phyloP scores from a whole-genome alignment of 2,888 invertebrate genomes.

The Serrognathus titanus region DNA sequence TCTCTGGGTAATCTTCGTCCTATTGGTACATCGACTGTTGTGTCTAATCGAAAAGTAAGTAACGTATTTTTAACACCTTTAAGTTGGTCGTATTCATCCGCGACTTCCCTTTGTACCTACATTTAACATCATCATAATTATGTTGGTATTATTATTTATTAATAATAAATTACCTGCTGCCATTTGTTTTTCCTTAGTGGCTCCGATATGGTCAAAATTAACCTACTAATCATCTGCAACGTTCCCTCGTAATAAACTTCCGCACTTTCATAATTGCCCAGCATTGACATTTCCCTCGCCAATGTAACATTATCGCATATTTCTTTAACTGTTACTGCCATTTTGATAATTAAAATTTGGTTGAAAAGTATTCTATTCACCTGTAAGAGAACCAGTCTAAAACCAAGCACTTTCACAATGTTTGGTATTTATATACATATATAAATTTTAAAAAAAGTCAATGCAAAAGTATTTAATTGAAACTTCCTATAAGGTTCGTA shows the following conservation, averaged over 20 bases:
- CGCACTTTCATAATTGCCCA: conserved; percentile 94
- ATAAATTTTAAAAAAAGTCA: too few relatives aligned
- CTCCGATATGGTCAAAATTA: conserved; percentile 76
- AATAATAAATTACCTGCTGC: conserved; percentile 67
- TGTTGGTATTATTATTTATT: background rate
- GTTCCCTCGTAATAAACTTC: conserved; percentile 91
- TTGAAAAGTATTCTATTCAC: background rate
- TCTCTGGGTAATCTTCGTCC: conserved; percentile 51
- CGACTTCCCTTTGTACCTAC: conserved; percentile 85
- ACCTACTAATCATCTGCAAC: conserved; percentile 84
- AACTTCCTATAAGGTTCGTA: too few relatives aligned
- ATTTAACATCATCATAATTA: conserved; percentile 4
- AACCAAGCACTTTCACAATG: too few relatives aligned
- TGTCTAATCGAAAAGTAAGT: conserved; percentile 71
- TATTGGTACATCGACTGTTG: conserved; percentile 53
- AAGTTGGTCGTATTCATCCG: conserved; percentile 84
- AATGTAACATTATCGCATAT: conserved; percentile 93
- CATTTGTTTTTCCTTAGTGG: conserved; percentile 81
- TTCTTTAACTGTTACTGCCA: conserved; percentile 87
- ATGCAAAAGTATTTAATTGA: too few relatives aligned
- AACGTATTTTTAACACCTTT: conserved; percentile 77
- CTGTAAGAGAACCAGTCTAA: too few relatives aligned
- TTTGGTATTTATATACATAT: too few relatives aligned
- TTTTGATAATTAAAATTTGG: conserved; percentile 51
- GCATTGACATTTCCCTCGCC: conserved; percentile 91